Evolutionary conservation across 30 jellyfish, hydroid and myxozoan species (phyloP).

Genomic region (Morbakka virulenta): DNA sequence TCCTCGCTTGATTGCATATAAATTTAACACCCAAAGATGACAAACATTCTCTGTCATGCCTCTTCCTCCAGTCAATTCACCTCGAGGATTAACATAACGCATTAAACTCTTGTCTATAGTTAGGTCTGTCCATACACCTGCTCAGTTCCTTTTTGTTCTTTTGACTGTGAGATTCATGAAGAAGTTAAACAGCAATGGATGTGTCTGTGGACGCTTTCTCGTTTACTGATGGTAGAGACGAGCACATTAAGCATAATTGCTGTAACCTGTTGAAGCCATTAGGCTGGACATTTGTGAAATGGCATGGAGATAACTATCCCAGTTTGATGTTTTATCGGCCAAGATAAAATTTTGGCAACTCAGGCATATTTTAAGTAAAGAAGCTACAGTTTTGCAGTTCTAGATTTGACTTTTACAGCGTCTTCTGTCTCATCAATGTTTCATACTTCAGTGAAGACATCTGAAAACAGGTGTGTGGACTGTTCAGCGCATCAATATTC

Average conservation of each 20-base stretch:
- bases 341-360: slow-evolving; percentile 43
- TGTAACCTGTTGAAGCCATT: slow-evolving; percentile 70
- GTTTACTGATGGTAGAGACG: slow-evolving; percentile 47
- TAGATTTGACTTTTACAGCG: slow-evolving; percentile 3
- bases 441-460: too few species aligned
- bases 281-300: slow-evolving; percentile 50
- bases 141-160: slow-evolving; percentile 45
- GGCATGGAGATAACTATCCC: slow-evolving; percentile 57
- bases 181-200: slow-evolving; percentile 36
- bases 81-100: slow-evolving; percentile 38
- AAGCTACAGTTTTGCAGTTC: slow-evolving; percentile 68
- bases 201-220: slow-evolving; percentile 16
- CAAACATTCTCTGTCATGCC: slow-evolving; percentile 35
- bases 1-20: too few species aligned
- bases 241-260: slow-evolving; percentile 54
- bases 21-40: too few species aligned
- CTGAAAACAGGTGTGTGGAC: too few species aligned
- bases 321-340: slow-evolving; percentile 76
- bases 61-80: slow-evolving; percentile 65
- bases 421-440: not conserved
- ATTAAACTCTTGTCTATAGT: slow-evolving; percentile 50
- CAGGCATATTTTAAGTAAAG: slow-evolving; percentile 27
- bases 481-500: too few species aligned
- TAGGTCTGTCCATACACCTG: slow-evolving; percentile 68
- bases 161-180: slow-evolving; percentile 42